Conservation (phyloP, 2,888 invertebrate species). For the Yponomeuta plumbellus region DNA sequence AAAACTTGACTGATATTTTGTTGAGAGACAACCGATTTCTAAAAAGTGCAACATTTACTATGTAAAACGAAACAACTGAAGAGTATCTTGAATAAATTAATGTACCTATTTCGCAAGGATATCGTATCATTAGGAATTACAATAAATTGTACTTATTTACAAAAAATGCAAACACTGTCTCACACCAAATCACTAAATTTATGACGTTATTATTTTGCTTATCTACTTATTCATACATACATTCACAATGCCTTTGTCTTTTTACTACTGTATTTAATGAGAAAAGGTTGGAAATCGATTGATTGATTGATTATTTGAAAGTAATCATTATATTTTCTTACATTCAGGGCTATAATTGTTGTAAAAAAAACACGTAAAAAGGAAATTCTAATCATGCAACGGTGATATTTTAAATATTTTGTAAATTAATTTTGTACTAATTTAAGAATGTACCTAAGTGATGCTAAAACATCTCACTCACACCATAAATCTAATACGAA, state of each 20-base stretch:
- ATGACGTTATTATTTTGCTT: conserved; percentile 6
- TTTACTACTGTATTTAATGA: conserved; percentile 5
- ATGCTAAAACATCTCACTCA: conserved; percentile 61
- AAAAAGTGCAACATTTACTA: conserved; percentile 72
- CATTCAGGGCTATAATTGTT: background rate
- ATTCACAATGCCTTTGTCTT: conserved; percentile 3
- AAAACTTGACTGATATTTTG: background rate
- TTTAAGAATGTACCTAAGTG: conserved; percentile 48
- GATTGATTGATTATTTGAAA: background rate
- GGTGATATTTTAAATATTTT: background rate
- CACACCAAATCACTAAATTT: conserved; percentile 5
- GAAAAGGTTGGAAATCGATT: background rate
- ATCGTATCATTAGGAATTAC: conserved; percentile 42
- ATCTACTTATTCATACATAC: conserved; percentile 2
- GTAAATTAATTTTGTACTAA: conserved; percentile 59
- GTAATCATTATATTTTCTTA: conserved; percentile 25
- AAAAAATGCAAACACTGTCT: conserved; percentile 47
- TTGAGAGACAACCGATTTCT: conserved; percentile 31
- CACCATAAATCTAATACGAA: conserved; percentile 33
- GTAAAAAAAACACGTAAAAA: background rate
- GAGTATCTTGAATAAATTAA: conserved; percentile 71
- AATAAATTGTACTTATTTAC: conserved; percentile 65
- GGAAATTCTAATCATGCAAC: background rate
- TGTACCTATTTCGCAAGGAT: conserved; percentile 41
- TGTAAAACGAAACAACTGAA: conserved; percentile 64